Conservation (phyloP, 2,888 invertebrate genomes). For the Diaperis boleti region DNA sequence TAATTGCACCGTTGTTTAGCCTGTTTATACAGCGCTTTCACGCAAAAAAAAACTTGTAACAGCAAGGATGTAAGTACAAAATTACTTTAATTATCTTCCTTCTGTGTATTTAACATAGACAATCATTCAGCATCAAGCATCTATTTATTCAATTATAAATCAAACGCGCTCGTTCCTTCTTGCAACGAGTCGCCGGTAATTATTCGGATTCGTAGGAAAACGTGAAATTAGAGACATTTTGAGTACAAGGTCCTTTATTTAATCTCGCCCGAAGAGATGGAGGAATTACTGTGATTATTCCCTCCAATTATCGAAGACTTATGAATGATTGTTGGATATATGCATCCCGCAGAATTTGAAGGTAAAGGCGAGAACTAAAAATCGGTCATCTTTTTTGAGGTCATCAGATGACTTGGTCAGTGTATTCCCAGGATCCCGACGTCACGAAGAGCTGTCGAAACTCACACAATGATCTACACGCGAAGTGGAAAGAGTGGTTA, state of each 20-base stretch:
- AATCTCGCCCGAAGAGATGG: slow-evolving; percentile 45
- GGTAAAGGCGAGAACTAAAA: slow-evolving; percentile 22
- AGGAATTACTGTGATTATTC: slow-evolving; percentile 45
- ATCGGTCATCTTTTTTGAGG: slow-evolving; percentile 24
- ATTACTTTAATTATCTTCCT: slow-evolving; percentile 33
- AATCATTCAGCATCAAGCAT: slow-evolving; percentile 29
- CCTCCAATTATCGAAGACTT: slow-evolving; percentile 34
- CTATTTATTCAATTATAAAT: slow-evolving; percentile 35
- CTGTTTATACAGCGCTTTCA: slow-evolving; percentile 11
- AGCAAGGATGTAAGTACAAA: slow-evolving; percentile 20
- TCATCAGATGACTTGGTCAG: slow-evolving; percentile 20
- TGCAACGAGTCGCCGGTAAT: slow-evolving; percentile 29
- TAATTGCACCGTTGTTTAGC: slow-evolving; percentile 20
- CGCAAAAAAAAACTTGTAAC: slow-evolving; percentile 5
- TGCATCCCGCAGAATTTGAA: slow-evolving; percentile 12
- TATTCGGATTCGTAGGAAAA: slow-evolving; percentile 45
- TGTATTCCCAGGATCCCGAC: slow-evolving; percentile 31
- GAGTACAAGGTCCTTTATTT: slow-evolving; percentile 50
- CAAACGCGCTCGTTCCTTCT: slow-evolving; percentile 21
- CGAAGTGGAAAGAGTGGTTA: neutral
- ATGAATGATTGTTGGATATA: slow-evolving; percentile 26
- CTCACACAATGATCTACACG: slow-evolving; percentile 12
- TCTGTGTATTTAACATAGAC: slow-evolving; percentile 28
- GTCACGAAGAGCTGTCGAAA: slow-evolving; percentile 22
- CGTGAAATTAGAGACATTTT: slow-evolving; percentile 49